Conservation (phyloP, 1,140 invertebrate species). For the Antheraea mylitta region DNA sequence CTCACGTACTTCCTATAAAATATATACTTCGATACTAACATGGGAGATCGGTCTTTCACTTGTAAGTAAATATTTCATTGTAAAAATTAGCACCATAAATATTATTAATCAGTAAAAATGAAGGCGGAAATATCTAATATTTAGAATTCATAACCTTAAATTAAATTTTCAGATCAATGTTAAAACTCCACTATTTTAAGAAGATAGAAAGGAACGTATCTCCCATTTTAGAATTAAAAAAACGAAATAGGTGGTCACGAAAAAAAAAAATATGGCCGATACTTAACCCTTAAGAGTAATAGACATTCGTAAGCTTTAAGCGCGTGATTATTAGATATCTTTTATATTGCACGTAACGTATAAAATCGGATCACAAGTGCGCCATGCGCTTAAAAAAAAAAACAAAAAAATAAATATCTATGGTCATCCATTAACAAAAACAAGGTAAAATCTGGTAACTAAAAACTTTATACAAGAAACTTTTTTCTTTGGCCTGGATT, state of each 20-base stretch:
- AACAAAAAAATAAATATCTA: constrained; percentile 6
- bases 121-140: neutral
- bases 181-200: neutral
- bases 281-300: neutral
- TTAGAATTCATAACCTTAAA: neutral
- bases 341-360: constrained; percentile 1
- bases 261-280: constrained; percentile 7
- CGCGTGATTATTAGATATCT: neutral
- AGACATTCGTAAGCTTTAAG: constrained; percentile 7
- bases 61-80: neutral
- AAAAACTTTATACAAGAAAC: neutral
- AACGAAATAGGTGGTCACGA: constrained; percentile 10
- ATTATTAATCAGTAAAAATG: neutral
- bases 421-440: neutral
- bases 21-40: constrained; percentile 8
- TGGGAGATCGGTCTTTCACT: constrained; percentile 8
- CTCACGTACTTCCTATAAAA: constrained; percentile 22
- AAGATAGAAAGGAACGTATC: constrained; percentile 2
- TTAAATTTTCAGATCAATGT: neutral
- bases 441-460: neutral
- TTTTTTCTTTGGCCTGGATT: neutral
- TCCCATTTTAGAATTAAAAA: constrained; percentile 13
- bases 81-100: constrained; percentile 3
- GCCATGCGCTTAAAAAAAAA: neutral
- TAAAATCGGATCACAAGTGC: constrained; percentile 1